A percentile compares a stretch with the other conserved stretches of the same genome.
phyloP scores from a whole-genome alignment of 2,797 vertebrate species.

The Epinephelus coioides region DNA sequence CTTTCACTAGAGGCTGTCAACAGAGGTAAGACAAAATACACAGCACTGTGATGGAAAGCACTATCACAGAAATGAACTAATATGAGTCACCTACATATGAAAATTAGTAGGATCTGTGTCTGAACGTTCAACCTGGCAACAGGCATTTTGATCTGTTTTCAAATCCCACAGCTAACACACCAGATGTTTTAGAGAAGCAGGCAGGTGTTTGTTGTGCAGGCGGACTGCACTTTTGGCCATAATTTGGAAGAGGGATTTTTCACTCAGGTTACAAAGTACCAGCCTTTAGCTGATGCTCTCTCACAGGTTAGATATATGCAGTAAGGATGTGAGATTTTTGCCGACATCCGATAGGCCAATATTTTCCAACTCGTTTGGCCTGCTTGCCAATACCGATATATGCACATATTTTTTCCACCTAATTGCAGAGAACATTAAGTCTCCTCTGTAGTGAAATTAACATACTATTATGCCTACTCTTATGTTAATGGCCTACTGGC shows the following conservation, averaged over 20 bases:
- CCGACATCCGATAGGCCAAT: too few species aligned
- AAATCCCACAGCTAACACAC: background rate
- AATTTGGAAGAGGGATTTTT: background rate
- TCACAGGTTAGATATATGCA: background rate
- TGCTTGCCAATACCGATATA: too few species aligned
- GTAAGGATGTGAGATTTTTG: too few species aligned
- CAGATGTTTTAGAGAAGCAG: slow-evolving; percentile 4
- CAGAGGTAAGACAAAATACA: background rate
- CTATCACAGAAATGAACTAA: background rate
- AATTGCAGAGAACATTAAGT: too few species aligned
- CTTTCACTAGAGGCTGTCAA: background rate
- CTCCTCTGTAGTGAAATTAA: too few species aligned
- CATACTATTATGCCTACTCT: too few species aligned
- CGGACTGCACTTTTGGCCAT: background rate
- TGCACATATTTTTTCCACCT: too few species aligned
- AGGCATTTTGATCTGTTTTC: background rate
- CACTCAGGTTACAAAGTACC: background rate
- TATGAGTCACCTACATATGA: background rate
- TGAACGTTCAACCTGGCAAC: background rate
- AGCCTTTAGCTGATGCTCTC: background rate
- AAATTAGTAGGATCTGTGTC: background rate
- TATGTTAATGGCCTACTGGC: too few species aligned
- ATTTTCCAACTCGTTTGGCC: too few species aligned
- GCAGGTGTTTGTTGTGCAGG: slow-evolving; percentile 22
- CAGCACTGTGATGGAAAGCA: background rate